Evolutionary conservation across 2,113 vertebrate species (phyloP).

Genomic region (Notarius quadriscutis): DNA sequence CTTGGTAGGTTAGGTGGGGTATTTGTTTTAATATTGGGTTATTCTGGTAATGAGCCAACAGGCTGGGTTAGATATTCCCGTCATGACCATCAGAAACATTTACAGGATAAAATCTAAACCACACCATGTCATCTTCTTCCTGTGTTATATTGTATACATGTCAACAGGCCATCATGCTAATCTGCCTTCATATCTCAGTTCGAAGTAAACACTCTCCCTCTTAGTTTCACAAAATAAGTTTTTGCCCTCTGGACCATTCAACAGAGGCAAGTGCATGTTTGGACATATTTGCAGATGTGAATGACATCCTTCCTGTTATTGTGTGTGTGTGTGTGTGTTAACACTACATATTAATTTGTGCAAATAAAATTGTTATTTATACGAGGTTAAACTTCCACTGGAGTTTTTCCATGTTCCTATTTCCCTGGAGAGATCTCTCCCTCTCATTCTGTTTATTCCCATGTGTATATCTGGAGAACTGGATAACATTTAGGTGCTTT

Average conservation of each 20-base stretch:
- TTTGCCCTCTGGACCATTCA: conserved; percentile 31
- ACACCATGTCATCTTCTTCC: background rate
- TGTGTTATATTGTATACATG: background rate
- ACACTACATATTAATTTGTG: background rate
- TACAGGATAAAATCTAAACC: background rate
- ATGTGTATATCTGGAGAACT: conserved; percentile 26
- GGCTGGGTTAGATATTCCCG: background rate
- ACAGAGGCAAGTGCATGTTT: conserved; percentile 28
- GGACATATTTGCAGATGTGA: conserved; percentile 36
- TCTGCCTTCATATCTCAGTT: background rate
- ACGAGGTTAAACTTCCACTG: background rate
- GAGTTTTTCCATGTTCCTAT: background rate
- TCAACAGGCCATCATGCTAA: background rate
- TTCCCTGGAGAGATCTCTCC: background rate
- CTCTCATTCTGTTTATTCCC: conserved; percentile 18
- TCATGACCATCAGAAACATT: background rate
- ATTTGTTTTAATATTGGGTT: background rate
- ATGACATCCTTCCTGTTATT: conserved; percentile 12
- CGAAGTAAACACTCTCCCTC: background rate
- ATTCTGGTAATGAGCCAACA: background rate
- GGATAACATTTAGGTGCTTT: conserved; percentile 42
- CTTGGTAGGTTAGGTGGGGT: background rate
- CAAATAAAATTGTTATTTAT: background rate
- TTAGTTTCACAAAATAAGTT: conserved; percentile 45
- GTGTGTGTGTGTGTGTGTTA: background rate